A percentile compares a stretch with the other conserved stretches of the same genome.
These are phyloP conservation scores for Euclidia mi DNA, from an alignment of 2,888 invertebrate genomes.

Conservation along the genomic window DNA sequence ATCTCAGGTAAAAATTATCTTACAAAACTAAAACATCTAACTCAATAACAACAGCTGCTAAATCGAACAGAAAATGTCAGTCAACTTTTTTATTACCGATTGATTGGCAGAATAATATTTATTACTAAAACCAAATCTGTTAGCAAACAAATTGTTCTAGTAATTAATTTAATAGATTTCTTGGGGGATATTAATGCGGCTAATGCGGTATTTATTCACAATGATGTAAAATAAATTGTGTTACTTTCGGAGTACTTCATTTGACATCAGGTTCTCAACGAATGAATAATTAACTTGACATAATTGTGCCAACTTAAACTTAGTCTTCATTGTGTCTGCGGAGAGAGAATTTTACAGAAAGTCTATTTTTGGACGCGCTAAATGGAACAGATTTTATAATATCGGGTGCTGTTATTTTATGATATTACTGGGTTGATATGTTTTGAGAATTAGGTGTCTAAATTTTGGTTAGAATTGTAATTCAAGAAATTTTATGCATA, in stretches of 20 bases:
- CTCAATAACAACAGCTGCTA: too few species aligned
- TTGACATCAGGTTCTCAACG: constrained; percentile 4
- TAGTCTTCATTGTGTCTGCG: constrained; percentile 11
- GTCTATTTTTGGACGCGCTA: constrained; percentile 1
- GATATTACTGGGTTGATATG: too few species aligned
- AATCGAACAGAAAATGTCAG: too few species aligned
- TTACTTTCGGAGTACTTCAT: constrained; percentile 22
- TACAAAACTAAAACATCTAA: too few species aligned
- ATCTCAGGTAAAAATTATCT: too few species aligned
- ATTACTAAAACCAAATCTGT: constrained; percentile 36
- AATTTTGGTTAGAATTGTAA: too few species aligned
- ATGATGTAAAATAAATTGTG: constrained; percentile 49
- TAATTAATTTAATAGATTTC: constrained; percentile 48
- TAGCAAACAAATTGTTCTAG: constrained; percentile 27
- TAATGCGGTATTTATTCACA: constrained; percentile 49
- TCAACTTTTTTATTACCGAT: not conserved
- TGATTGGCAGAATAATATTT: constrained; percentile 25
- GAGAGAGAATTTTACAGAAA: not conserved
- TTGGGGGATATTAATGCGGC: constrained; percentile 43
- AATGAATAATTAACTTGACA: constrained; percentile 20
- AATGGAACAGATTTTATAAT: not conserved
- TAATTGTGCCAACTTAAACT: constrained; percentile 16
- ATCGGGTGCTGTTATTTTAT: not conserved
- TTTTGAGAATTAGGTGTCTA: too few species aligned
- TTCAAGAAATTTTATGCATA: too few species aligned